A percentile compares a stretch with the other conserved stretches of the same genome.
Evolutionary conservation across 2,797 vertebrate species (phyloP).

Genomic region (Parambassis ranga): DNA sequence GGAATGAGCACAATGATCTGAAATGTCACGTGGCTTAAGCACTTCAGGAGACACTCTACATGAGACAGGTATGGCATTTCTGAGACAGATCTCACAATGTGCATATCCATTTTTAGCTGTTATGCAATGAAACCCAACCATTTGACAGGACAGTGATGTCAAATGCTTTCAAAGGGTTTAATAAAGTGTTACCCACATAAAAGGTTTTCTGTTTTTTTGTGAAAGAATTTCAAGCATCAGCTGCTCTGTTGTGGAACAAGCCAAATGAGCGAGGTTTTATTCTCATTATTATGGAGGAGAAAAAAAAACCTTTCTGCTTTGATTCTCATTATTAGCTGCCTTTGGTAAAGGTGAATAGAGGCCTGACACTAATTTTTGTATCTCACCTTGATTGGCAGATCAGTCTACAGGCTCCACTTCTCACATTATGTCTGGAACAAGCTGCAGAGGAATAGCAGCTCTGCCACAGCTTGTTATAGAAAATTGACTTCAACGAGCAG

Average conservation of each 20-base stretch:
- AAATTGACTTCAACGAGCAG: constrained; percentile 30
- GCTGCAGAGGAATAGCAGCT: neutral
- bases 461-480: constrained; percentile 24
- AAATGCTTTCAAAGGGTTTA: neutral
- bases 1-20: too few species aligned
- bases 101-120: neutral
- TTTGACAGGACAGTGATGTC: neutral
- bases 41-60: too few species aligned
- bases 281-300: neutral
- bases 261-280: neutral
- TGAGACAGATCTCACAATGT: too few species aligned
- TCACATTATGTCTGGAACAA: constrained; percentile 5
- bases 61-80: too few species aligned
- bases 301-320: neutral
- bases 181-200: neutral
- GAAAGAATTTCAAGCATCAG: neutral
- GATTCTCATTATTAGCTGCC: constrained; percentile 4
- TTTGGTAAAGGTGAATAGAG: neutral
- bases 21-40: too few species aligned
- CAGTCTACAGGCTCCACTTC: neutral
- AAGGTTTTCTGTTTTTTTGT: neutral
- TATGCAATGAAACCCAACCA: neutral
- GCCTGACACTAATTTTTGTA: neutral
- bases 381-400: constrained; percentile 1
- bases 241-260: neutral